Conservation (phyloP, 2,888 invertebrate genomes). For the Caenorhabditis imperialis region DNA sequence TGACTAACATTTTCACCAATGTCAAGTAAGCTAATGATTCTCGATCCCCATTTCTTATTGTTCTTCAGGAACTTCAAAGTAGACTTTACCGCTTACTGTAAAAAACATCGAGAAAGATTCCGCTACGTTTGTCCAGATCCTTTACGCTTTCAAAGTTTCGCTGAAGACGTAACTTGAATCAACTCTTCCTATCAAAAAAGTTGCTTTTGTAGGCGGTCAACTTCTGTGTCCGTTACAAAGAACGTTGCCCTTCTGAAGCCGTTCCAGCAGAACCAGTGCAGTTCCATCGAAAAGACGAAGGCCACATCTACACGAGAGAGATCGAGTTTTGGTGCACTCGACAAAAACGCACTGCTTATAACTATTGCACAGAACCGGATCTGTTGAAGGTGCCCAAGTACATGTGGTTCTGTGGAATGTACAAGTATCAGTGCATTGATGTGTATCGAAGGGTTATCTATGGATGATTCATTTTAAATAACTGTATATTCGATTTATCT, state of each 20-base stretch:
- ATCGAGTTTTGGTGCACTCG: constrained; percentile 58
- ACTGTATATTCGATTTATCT: too few relatives aligned
- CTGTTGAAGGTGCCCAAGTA: constrained; percentile 59
- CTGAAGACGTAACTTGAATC: constrained; percentile 48
- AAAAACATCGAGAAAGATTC: constrained; percentile 58
- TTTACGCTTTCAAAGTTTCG: constrained; percentile 59
- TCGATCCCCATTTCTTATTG: not conserved
- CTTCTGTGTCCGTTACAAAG: constrained; percentile 62
- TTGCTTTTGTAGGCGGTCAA: constrained; percentile 57
- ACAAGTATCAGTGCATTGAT: constrained; percentile 62
- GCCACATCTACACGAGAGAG: constrained; percentile 63
- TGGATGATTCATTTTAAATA: too few relatives aligned
- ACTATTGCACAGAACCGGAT: constrained; percentile 65
- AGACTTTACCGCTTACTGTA: constrained; percentile 60
- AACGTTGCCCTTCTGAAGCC: constrained; percentile 55
- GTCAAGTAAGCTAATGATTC: constrained; percentile 45
- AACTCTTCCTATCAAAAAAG: not conserved
- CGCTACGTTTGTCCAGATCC: constrained; percentile 65
- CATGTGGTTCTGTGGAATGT: constrained; percentile 54
- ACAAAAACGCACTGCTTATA: constrained; percentile 49
- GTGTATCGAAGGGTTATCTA: constrained; percentile 56
- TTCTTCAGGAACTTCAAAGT: constrained; percentile 53
- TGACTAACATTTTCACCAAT: constrained; percentile 62
- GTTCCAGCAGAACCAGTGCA: constrained; percentile 56
- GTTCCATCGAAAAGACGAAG: constrained; percentile 56